Percentiles rank a stretch among this genome's conserved stretches.
phyloP scores from a whole-genome alignment of 2,113 vertebrate genomes.

The Scortum barcoo region DNA sequence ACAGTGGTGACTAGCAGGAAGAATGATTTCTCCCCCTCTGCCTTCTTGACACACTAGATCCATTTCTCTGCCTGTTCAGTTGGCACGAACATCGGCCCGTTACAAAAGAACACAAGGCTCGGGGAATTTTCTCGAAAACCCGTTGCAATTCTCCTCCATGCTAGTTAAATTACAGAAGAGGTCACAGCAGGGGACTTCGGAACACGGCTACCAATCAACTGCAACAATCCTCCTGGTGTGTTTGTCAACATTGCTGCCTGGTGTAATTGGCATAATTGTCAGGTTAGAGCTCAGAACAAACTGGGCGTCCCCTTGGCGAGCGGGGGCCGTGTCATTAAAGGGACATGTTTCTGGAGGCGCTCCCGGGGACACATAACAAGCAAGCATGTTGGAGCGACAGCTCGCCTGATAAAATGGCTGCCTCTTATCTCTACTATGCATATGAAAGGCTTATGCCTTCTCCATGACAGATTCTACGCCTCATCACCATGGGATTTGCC shows the following conservation, averaged over 20 bases:
- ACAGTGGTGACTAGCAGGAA: constrained; percentile 30
- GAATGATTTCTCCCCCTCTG: constrained; percentile 43
- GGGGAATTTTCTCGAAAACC: constrained; percentile 74
- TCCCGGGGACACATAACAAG: constrained; percentile 70
- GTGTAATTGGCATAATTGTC: constrained; percentile 83
- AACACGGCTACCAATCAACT: constrained; percentile 70
- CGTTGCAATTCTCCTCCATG: constrained; percentile 70
- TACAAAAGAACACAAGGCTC: constrained; percentile 68
- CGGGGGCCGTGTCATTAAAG: constrained; percentile 79
- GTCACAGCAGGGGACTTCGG: constrained; percentile 72
- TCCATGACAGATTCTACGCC: constrained; percentile 83
- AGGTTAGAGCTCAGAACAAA: constrained; percentile 77
- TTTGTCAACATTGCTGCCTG: constrained; percentile 82
- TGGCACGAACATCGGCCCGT: constrained; percentile 57
- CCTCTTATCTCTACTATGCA: constrained; percentile 86
- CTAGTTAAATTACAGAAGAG: constrained; percentile 82
- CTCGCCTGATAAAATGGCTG: constrained; percentile 85
- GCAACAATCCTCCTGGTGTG: constrained; percentile 72
- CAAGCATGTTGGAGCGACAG: constrained; percentile 75
- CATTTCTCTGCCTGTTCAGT: constrained; percentile 65
- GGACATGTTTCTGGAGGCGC: constrained; percentile 80
- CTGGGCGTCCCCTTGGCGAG: constrained; percentile 72
- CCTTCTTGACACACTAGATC: constrained; percentile 61
- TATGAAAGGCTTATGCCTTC: constrained; percentile 87
- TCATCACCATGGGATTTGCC: constrained; percentile 82